A percentile compares a stretch with the other conserved stretches of the same genome.
These are phyloP conservation scores for Lasioglossum villosulum DNA, from an alignment of 2,888 invertebrate genomes.

Conservation along the genomic window DNA sequence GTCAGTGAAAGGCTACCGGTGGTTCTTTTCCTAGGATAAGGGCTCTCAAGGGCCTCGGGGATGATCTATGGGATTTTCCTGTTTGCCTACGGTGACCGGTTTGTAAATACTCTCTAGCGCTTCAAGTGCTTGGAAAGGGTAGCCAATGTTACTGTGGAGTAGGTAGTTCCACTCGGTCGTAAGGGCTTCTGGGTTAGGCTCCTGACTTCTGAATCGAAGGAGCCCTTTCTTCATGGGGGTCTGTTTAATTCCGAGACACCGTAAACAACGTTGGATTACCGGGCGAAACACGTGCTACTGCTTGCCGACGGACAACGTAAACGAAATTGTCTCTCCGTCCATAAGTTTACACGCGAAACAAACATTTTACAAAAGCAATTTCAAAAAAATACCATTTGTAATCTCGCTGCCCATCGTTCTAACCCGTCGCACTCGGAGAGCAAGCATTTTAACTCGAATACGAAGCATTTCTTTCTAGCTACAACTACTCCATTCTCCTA, in stretches of 20 bases:
- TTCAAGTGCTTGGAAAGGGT: constrained; percentile 32
- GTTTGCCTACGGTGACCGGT: constrained; percentile 17
- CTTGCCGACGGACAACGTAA: constrained; percentile 58
- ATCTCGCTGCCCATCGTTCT: too few species aligned
- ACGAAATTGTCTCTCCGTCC: not conserved
- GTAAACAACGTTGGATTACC: constrained; percentile 63
- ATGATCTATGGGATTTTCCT: not conserved
- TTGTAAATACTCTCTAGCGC: constrained; percentile 45
- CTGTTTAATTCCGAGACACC: constrained; percentile 70
- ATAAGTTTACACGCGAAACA: not conserved
- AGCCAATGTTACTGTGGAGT: not conserved
- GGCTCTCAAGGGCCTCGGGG: too few species aligned
- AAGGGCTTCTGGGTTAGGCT: constrained; percentile 21
- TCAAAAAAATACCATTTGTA: too few species aligned
- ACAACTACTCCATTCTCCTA: too few species aligned
- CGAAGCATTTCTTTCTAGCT: too few species aligned
- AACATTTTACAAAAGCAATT: not conserved
- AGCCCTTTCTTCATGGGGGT: constrained; percentile 57
- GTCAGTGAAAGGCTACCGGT: too few species aligned
- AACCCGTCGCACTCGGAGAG: too few species aligned
- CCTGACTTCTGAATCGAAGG: constrained; percentile 57
- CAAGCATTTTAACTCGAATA: too few species aligned
- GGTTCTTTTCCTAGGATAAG: not conserved
- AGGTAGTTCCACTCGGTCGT: constrained; percentile 1
- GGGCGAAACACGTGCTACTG: constrained; percentile 65